These are phyloP conservation scores for Bugula neritina DNA, from an alignment of 2,888 invertebrate genomes.

Conservation along the genomic window DNA sequence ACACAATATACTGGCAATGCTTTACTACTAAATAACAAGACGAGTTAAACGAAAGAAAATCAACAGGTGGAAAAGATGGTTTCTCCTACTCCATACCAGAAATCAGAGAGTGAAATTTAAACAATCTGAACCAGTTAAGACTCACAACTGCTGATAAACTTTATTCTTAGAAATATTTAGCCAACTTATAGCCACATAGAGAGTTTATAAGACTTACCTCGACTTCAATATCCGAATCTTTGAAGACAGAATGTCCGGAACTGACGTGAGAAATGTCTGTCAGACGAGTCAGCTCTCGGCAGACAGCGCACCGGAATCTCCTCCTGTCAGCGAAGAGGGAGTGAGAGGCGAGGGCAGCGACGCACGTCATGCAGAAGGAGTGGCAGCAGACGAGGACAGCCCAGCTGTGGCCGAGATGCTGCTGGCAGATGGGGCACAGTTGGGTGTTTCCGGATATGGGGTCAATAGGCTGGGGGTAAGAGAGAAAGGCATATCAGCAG, in stretches of 20 bases:
- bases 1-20: neutral
- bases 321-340: slow-evolving; percentile 30
- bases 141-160: no score
- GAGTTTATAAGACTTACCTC: no score
- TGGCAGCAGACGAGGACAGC: slow-evolving; percentile 70
- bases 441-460: slow-evolving; percentile 58
- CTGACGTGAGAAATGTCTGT: slow-evolving; percentile 54
- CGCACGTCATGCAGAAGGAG: slow-evolving; percentile 59
- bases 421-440: slow-evolving; percentile 67
- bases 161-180: no score
- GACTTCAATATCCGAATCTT: neutral
- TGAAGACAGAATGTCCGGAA: slow-evolving; percentile 35
- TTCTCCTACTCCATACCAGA: no score
- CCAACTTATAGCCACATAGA: no score
- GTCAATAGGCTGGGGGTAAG: slow-evolving; percentile 51
- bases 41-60: no score
- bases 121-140: no score
- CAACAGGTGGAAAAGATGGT: no score
- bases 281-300: slow-evolving; percentile 41
- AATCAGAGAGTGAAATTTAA: no score
- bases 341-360: neutral
- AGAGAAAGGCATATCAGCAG: neutral
- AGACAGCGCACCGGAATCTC: slow-evolving; percentile 49
- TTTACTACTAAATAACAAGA: no score
- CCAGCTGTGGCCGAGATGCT: slow-evolving; percentile 62